Conservation (phyloP, 2,888 invertebrate genomes). For the Actias luna region DNA sequence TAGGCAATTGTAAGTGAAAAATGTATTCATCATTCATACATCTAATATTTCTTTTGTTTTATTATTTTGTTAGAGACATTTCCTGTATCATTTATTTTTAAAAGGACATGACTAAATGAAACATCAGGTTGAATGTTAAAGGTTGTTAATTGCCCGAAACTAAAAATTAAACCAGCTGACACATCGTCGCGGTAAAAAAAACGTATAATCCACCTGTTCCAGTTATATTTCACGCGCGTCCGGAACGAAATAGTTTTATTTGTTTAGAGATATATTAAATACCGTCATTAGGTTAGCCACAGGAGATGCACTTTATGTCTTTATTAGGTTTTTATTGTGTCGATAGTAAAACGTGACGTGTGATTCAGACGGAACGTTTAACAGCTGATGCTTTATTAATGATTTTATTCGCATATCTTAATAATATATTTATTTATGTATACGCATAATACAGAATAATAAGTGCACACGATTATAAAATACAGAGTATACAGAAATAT, state of each 20-base stretch:
- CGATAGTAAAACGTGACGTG: slow-evolving; percentile 25
- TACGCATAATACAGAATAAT: too few relatives aligned
- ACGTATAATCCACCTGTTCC: slow-evolving; percentile 67
- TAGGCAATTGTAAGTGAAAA: too few relatives aligned
- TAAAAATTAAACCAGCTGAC: slow-evolving; percentile 57
- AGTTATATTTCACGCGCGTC: slow-evolving; percentile 36
- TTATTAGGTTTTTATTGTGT: slow-evolving; percentile 67
- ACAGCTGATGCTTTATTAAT: slow-evolving; percentile 47
- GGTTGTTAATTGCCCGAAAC: slow-evolving; percentile 57
- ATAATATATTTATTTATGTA: too few relatives aligned
- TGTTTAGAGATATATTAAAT: slow-evolving; percentile 66
- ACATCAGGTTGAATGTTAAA: slow-evolving; percentile 72
- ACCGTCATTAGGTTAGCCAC: slow-evolving; percentile 75
- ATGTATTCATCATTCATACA: too few relatives aligned
- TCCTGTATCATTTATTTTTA: slow-evolving; percentile 11
- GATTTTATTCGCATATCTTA: background rate
- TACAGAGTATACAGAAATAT: too few relatives aligned
- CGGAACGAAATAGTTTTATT: slow-evolving; percentile 52
- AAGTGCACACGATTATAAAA: too few relatives aligned
- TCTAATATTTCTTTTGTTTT: background rate
- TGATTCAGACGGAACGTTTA: slow-evolving; percentile 34
- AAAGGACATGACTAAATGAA: slow-evolving; percentile 22
- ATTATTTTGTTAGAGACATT: too few relatives aligned
- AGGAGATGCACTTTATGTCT: slow-evolving; percentile 71
- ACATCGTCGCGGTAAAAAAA: slow-evolving; percentile 30